These are phyloP conservation scores for Eretmocerus hayati DNA, from an alignment of 2,888 invertebrate species.

Conservation along the genomic window DNA sequence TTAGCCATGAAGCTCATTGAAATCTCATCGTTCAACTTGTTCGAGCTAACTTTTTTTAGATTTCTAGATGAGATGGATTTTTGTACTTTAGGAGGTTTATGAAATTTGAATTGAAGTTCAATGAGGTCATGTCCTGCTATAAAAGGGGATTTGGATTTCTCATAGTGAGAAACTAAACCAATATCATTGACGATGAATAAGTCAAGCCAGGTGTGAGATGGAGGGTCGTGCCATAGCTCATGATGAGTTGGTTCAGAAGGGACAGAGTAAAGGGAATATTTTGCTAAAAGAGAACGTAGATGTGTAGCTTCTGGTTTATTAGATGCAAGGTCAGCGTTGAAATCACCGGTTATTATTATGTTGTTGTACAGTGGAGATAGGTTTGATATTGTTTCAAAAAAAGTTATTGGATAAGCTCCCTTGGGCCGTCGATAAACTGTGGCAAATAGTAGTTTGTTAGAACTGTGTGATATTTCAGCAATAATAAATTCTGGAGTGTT, in stretches of 20 bases:
- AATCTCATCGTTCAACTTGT: neutral
- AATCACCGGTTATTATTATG: neutral
- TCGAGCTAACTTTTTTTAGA: neutral
- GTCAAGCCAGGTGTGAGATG: constrained; percentile 1
- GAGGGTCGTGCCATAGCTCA: neutral
- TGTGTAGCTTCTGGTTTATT: neutral
- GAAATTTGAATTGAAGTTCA: neutral
- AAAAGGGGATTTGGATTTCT: neutral
- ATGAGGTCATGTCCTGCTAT: constrained; percentile 1
- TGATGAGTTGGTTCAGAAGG: neutral
- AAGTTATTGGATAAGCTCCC: neutral
- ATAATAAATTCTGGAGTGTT: neutral
- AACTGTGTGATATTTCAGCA: neutral
- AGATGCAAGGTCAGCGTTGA: neutral
- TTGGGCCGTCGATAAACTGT: neutral
- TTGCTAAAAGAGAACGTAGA: neutral
- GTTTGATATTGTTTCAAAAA: neutral
- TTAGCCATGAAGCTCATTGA: too few species aligned
- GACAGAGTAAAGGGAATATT: neutral
- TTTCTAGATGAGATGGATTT: neutral
- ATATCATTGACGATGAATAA: neutral
- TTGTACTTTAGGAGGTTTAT: too few species aligned
- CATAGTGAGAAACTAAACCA: neutral
- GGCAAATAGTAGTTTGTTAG: neutral
- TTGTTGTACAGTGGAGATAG: neutral